phyloP scores from a whole-genome alignment of 2,113 vertebrate species.

The Castor canadensis region DNA sequence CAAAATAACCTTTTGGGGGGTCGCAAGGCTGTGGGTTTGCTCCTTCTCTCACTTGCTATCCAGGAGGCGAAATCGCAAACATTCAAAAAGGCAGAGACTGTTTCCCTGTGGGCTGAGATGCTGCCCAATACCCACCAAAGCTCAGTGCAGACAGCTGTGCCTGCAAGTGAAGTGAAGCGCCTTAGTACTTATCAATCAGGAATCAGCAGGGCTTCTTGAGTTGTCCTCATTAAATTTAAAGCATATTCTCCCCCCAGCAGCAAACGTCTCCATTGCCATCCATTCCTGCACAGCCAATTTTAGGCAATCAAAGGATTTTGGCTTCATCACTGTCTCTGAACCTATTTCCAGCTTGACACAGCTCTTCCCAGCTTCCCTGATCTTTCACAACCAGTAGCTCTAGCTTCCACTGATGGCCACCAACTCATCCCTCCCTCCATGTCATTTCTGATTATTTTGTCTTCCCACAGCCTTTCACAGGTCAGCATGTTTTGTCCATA shows the following conservation, averaged over 20 bases:
- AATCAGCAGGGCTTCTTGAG: constrained; percentile 81
- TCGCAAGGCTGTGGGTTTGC: not conserved
- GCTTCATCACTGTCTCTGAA: constrained; percentile 74
- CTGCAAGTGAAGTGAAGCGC: constrained; percentile 77
- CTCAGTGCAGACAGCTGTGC: constrained; percentile 72
- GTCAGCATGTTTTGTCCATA: constrained; percentile 23
- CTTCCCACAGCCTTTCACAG: constrained; percentile 9
- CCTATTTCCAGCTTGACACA: constrained; percentile 68
- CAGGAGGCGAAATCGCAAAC: constrained; percentile 42
- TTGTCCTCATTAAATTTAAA: constrained; percentile 82
- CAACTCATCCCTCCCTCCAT: not conserved
- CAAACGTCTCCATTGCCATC: constrained; percentile 74
- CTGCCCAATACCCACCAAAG: constrained; percentile 59
- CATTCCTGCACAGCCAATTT: constrained; percentile 78
- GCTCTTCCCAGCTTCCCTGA: constrained; percentile 57
- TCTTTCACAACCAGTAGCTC: constrained; percentile 68
- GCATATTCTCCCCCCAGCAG: constrained; percentile 78
- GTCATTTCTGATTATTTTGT: constrained; percentile 43
- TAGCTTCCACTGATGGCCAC: constrained; percentile 36
- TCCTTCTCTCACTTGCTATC: constrained; percentile 42
- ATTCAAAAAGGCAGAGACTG: constrained; percentile 34
- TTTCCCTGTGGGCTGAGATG: constrained; percentile 42
- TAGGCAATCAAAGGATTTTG: constrained; percentile 77
- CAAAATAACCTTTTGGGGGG: constrained; percentile 63
- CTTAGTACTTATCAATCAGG: constrained; percentile 81